Evolutionary conservation across 1,140 invertebrate species (phyloP), one percentile per base, ranked within the genome.

Genomic region (Oppia nitens): DNA sequence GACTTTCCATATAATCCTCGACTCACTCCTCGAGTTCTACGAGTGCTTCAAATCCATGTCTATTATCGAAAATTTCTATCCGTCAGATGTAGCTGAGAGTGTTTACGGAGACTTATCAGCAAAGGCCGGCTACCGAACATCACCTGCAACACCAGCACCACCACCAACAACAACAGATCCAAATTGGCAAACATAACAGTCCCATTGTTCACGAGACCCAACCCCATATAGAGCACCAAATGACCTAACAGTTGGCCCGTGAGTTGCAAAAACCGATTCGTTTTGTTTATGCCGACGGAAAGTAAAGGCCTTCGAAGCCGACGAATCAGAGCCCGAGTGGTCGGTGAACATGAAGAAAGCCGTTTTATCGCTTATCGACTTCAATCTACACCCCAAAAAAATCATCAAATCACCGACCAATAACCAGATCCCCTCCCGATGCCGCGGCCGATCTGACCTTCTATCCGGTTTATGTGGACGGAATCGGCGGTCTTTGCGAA

Each of bases 1-100:
- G 96, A 99, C 91, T 24, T 99, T 98, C 78, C 93, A 97, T 74
- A 96, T 99, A 63, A 84, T 94, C 23, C 77, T 99, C 56, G 95
- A 98, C 71, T 93, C 90, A 17, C 74, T 99, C 60, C 75, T 98
- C 54, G 77, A 88, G 23, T 98, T 96, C 75, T 93, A 95, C 77
- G 87, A 91, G 65, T 92, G 90, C 76, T 12, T 24, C 51, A 67
- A 11, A 48, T 56, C 12, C 4, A 62, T 63, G 64, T 83, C 85
- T 29, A 96, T 94, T 71, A 83, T 82, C 64, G 89, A 94, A 73
- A 92, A 90, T 70, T 93, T 96, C 72, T 95, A 96, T 72, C 91
- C 91, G 12, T 94, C 91, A 0, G 88, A 98, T 0, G 84, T 95
- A 3, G 93, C 92, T 14, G 95, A 98, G 71, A 94, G 89, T 17